phyloP scores from a whole-genome alignment of 2,888 invertebrate species.

The Galerucella nymphaeae region DNA sequence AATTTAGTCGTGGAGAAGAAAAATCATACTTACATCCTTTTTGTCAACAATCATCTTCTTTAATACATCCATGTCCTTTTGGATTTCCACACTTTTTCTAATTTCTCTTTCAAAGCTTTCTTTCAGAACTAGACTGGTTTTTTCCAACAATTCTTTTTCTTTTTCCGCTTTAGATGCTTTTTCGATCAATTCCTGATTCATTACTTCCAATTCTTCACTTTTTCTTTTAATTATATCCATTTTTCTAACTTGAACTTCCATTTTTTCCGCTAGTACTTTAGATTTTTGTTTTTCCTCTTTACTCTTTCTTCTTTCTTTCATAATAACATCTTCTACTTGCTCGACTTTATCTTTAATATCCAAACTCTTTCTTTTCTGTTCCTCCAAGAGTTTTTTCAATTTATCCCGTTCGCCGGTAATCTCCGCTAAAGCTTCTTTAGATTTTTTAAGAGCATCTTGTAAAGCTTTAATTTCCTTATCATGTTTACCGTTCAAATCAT shows the following conservation, averaged over 20 bases:
- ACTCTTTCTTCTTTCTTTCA: conserved; percentile 49
- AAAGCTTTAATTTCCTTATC: conserved; percentile 65
- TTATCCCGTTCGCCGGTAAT: conserved; percentile 41
- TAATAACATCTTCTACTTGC: conserved; percentile 51
- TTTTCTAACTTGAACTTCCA: conserved; percentile 35
- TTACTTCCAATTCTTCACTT: conserved; percentile 32
- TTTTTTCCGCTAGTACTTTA: conserved; percentile 34
- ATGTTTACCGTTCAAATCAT: conserved; percentile 66
- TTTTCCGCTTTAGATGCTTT: conserved; percentile 17
- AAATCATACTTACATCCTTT: conserved; percentile 3
- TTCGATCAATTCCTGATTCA: conserved; percentile 19
- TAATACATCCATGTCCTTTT: conserved; percentile 14
- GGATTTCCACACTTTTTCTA: conserved; percentile 21
- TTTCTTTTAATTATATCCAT: conserved; percentile 30
- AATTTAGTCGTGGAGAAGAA: too few relatives aligned
- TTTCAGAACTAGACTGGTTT: conserved; percentile 26
- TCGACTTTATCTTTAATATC: conserved; percentile 51
- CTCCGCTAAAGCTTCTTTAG: conserved; percentile 37
- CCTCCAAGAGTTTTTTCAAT: conserved; percentile 46
- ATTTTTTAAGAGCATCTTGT: conserved; percentile 43
- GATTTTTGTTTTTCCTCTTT: conserved; percentile 49
- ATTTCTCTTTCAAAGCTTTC: conserved; percentile 30
- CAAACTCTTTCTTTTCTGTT: conserved; percentile 48
- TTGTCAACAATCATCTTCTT: conserved; percentile 3
- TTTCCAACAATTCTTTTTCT: conserved; percentile 30